Conservation (phyloP, 1,140 invertebrate species). For the Drosophila grimshawi region DNA sequence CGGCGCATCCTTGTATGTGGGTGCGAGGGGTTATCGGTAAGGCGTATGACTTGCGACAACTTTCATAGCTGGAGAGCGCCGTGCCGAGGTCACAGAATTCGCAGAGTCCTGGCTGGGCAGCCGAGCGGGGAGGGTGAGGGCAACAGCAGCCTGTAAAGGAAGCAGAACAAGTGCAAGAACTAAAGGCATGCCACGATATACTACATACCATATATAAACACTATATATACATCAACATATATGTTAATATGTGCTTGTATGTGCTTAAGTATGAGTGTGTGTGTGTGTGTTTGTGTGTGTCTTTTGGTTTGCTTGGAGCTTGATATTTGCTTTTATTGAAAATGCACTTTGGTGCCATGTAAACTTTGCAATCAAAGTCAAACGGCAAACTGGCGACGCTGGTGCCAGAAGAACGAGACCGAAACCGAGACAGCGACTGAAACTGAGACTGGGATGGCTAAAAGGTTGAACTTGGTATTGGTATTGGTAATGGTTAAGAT, state of each 20-base stretch:
- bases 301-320: slow-evolving; percentile 53
- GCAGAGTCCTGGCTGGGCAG: slow-evolving; percentile 30
- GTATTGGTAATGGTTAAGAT: not conserved
- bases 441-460: slow-evolving; percentile 11
- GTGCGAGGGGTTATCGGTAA: not conserved
- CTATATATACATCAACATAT: slow-evolving; percentile 22
- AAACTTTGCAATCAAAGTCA: slow-evolving; percentile 81
- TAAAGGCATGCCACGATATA: slow-evolving; percentile 72
- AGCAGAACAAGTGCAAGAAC: slow-evolving; percentile 71
- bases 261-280: not conserved
- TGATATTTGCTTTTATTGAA: slow-evolving; percentile 82
- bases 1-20: slow-evolving; percentile 31
- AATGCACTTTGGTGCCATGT: slow-evolving; percentile 82
- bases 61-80: slow-evolving; percentile 66
- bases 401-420: slow-evolving; percentile 50
- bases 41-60: slow-evolving; percentile 58
- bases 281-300: slow-evolving; percentile 34
- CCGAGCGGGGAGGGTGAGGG: not conserved
- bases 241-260: not conserved
- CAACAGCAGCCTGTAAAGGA: slow-evolving; percentile 18
- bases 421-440: slow-evolving; percentile 28
- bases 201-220: slow-evolving; percentile 43
- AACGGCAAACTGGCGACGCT: slow-evolving; percentile 53
- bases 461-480: slow-evolving; percentile 40
- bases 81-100: slow-evolving; percentile 73